Evolutionary conservation across 1,140 invertebrate genomes (phyloP).

Genomic region (Cyclargus thomasi): DNA sequence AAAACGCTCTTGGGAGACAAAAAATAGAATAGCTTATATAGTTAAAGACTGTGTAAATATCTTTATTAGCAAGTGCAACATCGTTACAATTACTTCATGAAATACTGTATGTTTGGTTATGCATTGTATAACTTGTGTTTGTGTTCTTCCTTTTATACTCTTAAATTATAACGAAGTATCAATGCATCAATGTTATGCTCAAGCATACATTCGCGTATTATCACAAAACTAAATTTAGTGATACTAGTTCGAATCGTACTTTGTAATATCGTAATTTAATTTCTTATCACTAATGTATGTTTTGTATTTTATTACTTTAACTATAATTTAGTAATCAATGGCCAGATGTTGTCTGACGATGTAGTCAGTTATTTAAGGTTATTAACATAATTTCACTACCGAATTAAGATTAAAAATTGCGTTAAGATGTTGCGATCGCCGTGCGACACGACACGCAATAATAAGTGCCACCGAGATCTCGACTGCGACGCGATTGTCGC

Average conservation of each 20-base stretch:
- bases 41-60: no score
- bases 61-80: no score
- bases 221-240: neutral
- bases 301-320: slow-evolving; percentile 3
- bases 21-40: no score
- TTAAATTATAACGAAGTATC: neutral
- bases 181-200: neutral
- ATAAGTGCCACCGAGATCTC: neutral
- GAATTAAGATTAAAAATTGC: slow-evolving; percentile 12
- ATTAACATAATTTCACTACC: slow-evolving; percentile 11
- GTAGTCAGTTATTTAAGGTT: slow-evolving; percentile 11
- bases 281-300: neutral
- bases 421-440: neutral
- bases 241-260: neutral
- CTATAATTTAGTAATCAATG: slow-evolving; percentile 10
- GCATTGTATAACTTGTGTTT: neutral
- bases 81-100: no score
- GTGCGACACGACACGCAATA: neutral
- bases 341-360: slow-evolving; percentile 8
- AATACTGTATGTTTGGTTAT: no score
- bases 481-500: neutral
- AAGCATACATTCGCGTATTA: neutral
- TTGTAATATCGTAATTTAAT: neutral
- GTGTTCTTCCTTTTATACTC: neutral
- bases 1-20: no score